Evolutionary conservation across 92 coral and sea anemone species (phyloP).

Genomic region (Pocillopora grandis): DNA sequence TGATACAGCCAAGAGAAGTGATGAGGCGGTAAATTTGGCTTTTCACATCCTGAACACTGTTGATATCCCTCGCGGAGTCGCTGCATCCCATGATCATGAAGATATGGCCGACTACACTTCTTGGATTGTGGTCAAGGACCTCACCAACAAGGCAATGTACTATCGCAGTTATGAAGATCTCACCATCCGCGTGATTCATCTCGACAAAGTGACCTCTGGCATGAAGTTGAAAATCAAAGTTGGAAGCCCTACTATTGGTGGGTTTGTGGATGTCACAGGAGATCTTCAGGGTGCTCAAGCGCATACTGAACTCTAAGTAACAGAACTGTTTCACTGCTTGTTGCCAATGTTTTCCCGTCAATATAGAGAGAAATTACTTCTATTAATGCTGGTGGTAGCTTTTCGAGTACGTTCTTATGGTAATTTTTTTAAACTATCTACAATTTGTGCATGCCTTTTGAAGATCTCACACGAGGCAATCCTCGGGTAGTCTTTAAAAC

Average conservation of each 20-base stretch:
- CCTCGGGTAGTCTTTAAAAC: no score
- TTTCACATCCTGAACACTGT: constrained; percentile 11
- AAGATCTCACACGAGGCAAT: no score
- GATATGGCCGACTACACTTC: constrained; percentile 14
- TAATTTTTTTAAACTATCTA: no score
- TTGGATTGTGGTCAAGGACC: constrained; percentile 26
- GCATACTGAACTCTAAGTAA: neutral
- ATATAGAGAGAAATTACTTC: no score
- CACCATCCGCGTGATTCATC: constrained; percentile 10
- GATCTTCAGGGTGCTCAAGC: neutral
- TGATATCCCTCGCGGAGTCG: constrained; percentile 5
- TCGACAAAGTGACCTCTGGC: constrained; percentile 4
- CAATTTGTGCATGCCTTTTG: no score
- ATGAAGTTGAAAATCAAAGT: neutral
- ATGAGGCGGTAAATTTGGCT: neutral
- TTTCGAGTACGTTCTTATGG: no score
- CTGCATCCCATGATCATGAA: constrained; percentile 3
- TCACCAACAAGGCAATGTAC: constrained; percentile 15
- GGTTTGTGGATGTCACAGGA: constrained; percentile 12
- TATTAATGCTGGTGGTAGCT: no score
- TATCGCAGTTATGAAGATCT: constrained; percentile 7
- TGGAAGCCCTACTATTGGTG: neutral
- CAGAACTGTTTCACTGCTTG: no score
- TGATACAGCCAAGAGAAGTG: neutral
- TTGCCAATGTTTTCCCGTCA: no score